phyloP scores from a whole-genome alignment of 92 coral and sea anemone species.

The Phenganax subtilis region DNA sequence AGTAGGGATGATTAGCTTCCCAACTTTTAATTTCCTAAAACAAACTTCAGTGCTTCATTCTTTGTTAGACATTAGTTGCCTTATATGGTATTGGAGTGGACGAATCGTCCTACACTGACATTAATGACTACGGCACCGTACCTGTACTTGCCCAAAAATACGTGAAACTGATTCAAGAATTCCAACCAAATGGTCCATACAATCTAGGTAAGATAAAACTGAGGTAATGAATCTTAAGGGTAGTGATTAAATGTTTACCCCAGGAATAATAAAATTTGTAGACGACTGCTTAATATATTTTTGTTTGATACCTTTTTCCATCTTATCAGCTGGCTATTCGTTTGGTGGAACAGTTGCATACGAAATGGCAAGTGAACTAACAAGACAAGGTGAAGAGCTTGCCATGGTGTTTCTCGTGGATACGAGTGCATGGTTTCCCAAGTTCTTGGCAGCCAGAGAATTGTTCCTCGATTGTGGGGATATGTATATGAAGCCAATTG shows the following conservation, averaged over 20 bases:
- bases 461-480: neutral
- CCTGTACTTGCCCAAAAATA: slow-evolving; percentile 50
- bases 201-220: slow-evolving; percentile 21
- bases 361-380: slow-evolving; percentile 70
- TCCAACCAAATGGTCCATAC: slow-evolving; percentile 55
- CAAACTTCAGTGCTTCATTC: no score
- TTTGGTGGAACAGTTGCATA: slow-evolving; percentile 62
- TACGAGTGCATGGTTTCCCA: slow-evolving; percentile 66
- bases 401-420: slow-evolving; percentile 72
- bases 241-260: no score
- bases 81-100: slow-evolving; percentile 58
- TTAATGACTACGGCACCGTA: slow-evolving; percentile 50
- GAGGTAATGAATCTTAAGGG: no score
- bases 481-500: neutral
- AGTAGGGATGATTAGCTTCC: no score
- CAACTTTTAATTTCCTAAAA: no score
- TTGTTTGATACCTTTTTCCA: no score
- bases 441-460: slow-evolving; percentile 9
- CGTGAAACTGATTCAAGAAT: slow-evolving; percentile 39
- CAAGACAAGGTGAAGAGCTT: slow-evolving; percentile 53
- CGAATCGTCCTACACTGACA: slow-evolving; percentile 41
- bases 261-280: no score
- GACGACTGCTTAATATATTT: no score
- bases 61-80: slow-evolving; percentile 39
- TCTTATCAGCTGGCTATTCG: slow-evolving; percentile 47